Conservation (phyloP, 1,140 invertebrate species). For the Drosophila sp. region DNA sequence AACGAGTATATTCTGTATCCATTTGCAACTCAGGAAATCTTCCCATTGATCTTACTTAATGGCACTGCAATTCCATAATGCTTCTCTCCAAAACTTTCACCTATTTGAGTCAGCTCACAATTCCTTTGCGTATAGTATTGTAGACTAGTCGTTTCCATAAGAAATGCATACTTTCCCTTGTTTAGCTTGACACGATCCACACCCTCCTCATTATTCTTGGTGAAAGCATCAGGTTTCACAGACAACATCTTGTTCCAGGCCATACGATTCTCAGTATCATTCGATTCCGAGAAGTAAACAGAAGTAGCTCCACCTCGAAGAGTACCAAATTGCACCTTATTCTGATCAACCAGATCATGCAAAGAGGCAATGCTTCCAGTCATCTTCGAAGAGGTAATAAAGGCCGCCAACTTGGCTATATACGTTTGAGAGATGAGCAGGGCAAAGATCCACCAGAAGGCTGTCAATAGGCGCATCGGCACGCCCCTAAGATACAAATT, state of each 20-base stretch:
- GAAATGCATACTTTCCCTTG: conserved; percentile 90
- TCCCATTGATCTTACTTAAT: conserved; percentile 46
- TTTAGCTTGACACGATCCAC: conserved; percentile 90
- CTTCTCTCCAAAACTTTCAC: conserved; percentile 91
- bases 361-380: conserved; percentile 92
- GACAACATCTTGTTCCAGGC: conserved; percentile 92
- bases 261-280: conserved; percentile 90
- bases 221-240: conserved; percentile 92
- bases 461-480: conserved; percentile 92
- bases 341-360: conserved; percentile 95
- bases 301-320: conserved; percentile 89
- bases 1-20: too few relatives aligned
- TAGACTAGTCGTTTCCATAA: conserved; percentile 94
- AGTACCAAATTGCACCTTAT: conserved; percentile 94
- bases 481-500: conserved; percentile 89
- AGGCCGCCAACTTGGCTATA: conserved; percentile 97
- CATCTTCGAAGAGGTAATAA: conserved; percentile 94
- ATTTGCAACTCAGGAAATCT: too few relatives aligned
- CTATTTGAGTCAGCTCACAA: conserved; percentile 92
- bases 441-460: conserved; percentile 98
- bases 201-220: conserved; percentile 92
- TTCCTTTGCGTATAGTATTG: conserved; percentile 91
- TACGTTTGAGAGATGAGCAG: conserved; percentile 97
- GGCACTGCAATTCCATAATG: conserved; percentile 87
- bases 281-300: conserved; percentile 87